phyloP scores from a whole-genome alignment of 2,113 vertebrate genomes.

The Jacana jacana region DNA sequence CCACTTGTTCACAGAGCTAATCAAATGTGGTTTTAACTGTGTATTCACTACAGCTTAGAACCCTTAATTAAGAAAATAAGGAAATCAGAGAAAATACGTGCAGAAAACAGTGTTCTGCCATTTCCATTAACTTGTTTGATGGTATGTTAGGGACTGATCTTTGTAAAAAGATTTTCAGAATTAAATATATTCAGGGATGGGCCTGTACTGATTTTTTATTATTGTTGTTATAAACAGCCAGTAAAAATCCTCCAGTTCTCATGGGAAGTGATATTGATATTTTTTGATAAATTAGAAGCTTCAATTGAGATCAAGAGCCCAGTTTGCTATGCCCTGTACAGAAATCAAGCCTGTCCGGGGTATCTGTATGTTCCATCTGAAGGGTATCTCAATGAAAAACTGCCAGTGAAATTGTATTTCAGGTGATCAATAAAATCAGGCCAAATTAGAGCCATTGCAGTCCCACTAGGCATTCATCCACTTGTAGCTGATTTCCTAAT shows the following conservation, averaged over 20 bases:
- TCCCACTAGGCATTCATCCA: fast-evolving
- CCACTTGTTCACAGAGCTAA: background rate
- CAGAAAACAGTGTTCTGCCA: background rate
- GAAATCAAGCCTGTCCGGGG: background rate
- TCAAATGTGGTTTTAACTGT: background rate
- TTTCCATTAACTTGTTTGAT: background rate
- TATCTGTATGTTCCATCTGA: background rate
- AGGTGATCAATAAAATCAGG: background rate
- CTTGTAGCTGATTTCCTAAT: background rate
- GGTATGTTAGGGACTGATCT: background rate
- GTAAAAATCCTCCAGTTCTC: background rate
- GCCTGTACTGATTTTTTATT: background rate
- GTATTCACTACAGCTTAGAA: background rate
- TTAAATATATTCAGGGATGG: background rate
- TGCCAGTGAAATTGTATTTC: background rate
- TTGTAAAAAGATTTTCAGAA: background rate
- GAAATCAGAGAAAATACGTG: background rate
- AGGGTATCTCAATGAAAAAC: background rate
- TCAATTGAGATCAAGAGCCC: background rate
- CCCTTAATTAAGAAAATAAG: background rate
- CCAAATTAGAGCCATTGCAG: background rate
- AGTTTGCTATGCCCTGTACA: background rate
- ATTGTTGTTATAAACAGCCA: background rate
- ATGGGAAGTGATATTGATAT: background rate
- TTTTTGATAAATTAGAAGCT: background rate